These are phyloP conservation scores for Hestina assimilis DNA, from an alignment of 1,140 invertebrate genomes.

Conservation along the genomic window DNA sequence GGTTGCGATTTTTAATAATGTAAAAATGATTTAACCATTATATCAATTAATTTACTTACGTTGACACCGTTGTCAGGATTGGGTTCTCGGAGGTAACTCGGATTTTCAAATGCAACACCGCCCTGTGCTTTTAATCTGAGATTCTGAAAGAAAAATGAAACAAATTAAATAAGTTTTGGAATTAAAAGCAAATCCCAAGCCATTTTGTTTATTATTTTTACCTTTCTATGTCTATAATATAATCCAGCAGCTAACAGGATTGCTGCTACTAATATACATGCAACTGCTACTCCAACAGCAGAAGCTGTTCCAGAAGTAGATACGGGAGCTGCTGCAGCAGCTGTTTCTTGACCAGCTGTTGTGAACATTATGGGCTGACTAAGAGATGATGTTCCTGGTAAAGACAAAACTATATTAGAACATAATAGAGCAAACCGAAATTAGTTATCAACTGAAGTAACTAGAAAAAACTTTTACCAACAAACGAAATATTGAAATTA, in stretches of 20 bases:
- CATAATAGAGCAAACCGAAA: too few species aligned
- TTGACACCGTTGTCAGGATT: slow-evolving; percentile 84
- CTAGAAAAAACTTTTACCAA: too few species aligned
- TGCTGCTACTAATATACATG: slow-evolving; percentile 82
- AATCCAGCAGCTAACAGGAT: slow-evolving; percentile 82
- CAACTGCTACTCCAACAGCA: slow-evolving; percentile 82
- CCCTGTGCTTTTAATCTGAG: slow-evolving; percentile 79
- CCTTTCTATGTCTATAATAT: slow-evolving; percentile 82
- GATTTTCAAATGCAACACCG: slow-evolving; percentile 91
- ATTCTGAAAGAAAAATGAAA: slow-evolving; percentile 46
- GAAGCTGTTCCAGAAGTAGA: slow-evolving; percentile 79
- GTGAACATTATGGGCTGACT: slow-evolving; percentile 86
- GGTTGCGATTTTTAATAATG: not conserved
- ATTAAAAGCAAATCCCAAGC: too few species aligned
- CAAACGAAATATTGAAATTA: too few species aligned
- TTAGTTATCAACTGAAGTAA: too few species aligned
- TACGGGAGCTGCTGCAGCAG: slow-evolving; percentile 80
- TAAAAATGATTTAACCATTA: not conserved
- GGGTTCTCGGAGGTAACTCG: slow-evolving; percentile 88
- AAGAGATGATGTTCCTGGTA: slow-evolving; percentile 84
- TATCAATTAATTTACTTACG: slow-evolving; percentile 74
- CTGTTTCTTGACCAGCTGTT: slow-evolving; percentile 84
- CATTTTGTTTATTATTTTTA: slow-evolving; percentile 40
- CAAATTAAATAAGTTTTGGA: too few species aligned
- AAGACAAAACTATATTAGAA: not conserved